A percentile compares a stretch with the other conserved stretches of the same genome.
These are phyloP conservation scores for Dromius quadrimaculatus DNA, from an alignment of 2,888 invertebrate genomes.

Conservation along the genomic window DNA sequence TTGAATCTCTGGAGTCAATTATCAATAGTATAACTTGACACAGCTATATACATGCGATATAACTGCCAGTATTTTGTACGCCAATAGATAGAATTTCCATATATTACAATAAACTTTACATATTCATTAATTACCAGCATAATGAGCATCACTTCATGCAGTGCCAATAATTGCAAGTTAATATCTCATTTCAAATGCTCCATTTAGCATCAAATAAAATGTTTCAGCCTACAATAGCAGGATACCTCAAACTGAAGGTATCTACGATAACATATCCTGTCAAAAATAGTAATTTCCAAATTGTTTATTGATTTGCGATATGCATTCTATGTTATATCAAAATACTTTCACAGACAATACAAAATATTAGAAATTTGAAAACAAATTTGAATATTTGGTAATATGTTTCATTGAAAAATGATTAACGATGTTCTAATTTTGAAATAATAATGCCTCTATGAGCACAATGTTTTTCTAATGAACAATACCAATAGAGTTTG, in stretches of 20 bases:
- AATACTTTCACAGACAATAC: neutral
- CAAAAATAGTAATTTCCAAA: too few relatives aligned
- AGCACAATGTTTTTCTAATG: neutral
- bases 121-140: constrained; percentile 22
- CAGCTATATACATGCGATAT: neutral
- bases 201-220: constrained; percentile 10
- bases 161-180: constrained; percentile 34
- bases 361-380: neutral
- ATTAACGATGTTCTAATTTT: neutral
- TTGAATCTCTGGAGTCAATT: constrained; percentile 27
- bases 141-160: constrained; percentile 8
- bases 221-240: too few relatives aligned
- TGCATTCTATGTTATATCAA: neutral
- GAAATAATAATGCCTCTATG: neutral
- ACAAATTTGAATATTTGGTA: neutral
- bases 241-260: too few relatives aligned
- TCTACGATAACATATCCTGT: too few relatives aligned
- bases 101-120: constrained; percentile 26
- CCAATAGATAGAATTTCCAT: constrained; percentile 12
- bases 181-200: constrained; percentile 27
- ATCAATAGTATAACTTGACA: constrained; percentile 2
- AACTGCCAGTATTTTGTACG: constrained; percentile 7
- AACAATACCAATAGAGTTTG: constrained; percentile 2
- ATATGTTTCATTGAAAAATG: neutral
- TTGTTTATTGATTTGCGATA: too few relatives aligned